Evolutionary conservation across 2,113 vertebrate genomes (phyloP).

Genomic region (Epinephelus lanceolatus): DNA sequence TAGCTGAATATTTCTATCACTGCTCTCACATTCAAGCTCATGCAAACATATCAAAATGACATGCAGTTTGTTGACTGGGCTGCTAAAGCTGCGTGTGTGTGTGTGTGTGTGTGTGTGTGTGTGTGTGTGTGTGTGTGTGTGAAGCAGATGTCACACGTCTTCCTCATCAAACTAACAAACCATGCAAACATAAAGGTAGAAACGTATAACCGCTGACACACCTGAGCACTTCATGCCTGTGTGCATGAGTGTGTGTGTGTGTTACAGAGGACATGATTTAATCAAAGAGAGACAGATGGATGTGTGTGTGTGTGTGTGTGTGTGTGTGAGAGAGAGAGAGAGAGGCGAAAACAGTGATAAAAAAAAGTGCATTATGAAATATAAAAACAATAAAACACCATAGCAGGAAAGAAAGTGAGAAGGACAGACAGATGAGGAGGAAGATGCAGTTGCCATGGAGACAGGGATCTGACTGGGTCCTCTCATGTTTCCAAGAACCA

Average conservation of each 20-base stretch:
- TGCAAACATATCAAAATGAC: too few species aligned
- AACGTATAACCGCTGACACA: constrained; percentile 4
- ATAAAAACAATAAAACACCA: constrained; percentile 6
- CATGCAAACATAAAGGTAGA: constrained; percentile 23
- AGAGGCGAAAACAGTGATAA: neutral
- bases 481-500: constrained; percentile 42
- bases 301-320: neutral
- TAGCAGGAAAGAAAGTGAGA: neutral
- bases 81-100: constrained; percentile 8
- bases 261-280: neutral
- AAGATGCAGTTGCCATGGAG: constrained; percentile 77
- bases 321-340: neutral
- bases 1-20: too few species aligned
- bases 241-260: neutral
- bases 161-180: constrained; percentile 19
- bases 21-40: too few species aligned
- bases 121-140: neutral
- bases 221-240: constrained; percentile 11
- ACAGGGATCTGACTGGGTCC: constrained; percentile 41
- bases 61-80: neutral
- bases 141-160: constrained; percentile 13
- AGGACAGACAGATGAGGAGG: constrained; percentile 47
- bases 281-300: too few species aligned
- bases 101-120: neutral
- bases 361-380: neutral